These are phyloP conservation scores for Tipula confusa DNA, from an alignment of 2,888 invertebrate genomes.

Conservation along the genomic window DNA sequence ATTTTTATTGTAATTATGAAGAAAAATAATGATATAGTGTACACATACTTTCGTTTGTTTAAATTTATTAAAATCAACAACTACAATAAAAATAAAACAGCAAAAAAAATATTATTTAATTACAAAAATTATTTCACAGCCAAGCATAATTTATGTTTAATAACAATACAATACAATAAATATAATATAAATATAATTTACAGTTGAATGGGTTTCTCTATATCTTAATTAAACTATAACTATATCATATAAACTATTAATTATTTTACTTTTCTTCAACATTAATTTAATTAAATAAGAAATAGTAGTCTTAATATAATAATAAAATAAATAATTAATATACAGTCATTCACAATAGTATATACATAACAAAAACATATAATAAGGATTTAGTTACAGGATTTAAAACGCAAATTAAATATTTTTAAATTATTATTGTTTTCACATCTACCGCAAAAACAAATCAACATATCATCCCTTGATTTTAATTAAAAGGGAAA, in stretches of 20 bases:
- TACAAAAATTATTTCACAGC: neutral
- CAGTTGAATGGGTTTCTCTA: slow-evolving; percentile 20
- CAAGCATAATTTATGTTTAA: neutral
- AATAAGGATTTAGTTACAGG: slow-evolving; percentile 20
- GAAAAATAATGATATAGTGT: slow-evolving; percentile 6
- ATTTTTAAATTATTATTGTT: neutral
- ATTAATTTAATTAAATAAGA: neutral
- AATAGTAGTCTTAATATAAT: neutral
- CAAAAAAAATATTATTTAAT: neutral
- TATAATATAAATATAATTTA: neutral
- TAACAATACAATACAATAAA: neutral
- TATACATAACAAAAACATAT: neutral
- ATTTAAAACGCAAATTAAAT: neutral
- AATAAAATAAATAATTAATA: neutral
- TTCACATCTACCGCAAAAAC: neutral
- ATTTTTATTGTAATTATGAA: slow-evolving; percentile 25
- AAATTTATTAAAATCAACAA: neutral
- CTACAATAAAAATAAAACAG: neutral
- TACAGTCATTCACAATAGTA: slow-evolving; percentile 20
- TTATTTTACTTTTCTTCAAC: neutral
- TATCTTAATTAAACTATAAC: neutral
- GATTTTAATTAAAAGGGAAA: neutral
- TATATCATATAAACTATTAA: neutral
- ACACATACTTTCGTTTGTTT: neutral
- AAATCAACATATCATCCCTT: neutral